A percentile compares a stretch with the other conserved stretches of the same genome.
phyloP scores from a whole-genome alignment of 1,140 invertebrate species.

The Diabrotica virgifera region DNA sequence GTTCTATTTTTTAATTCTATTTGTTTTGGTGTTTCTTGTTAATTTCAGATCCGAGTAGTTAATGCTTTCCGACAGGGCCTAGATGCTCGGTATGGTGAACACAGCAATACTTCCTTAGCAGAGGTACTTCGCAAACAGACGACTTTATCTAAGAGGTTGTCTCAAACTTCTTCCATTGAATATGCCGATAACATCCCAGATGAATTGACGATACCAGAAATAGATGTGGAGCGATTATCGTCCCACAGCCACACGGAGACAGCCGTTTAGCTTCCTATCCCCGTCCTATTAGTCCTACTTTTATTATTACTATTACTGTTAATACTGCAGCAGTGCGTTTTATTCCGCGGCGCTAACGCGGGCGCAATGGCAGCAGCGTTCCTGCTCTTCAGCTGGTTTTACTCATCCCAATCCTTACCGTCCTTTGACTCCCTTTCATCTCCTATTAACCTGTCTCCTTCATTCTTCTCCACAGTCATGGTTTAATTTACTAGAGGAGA shows the following conservation, averaged over 20 bases:
- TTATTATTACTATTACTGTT: conserved; percentile 14
- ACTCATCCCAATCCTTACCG: conserved; percentile 6
- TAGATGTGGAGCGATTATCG: conserved; percentile 85
- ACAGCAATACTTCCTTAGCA: conserved; percentile 82
- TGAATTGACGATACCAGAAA: conserved; percentile 82
- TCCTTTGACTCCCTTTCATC: background rate
- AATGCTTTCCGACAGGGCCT: conserved; percentile 98
- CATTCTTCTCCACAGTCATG: conserved; percentile 11
- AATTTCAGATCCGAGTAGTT: conserved; percentile 95
- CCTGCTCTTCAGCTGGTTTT: conserved; percentile 15
- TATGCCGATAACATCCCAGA: conserved; percentile 85
- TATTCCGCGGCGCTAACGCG: background rate
- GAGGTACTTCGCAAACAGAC: conserved; percentile 89
- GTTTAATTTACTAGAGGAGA: conserved; percentile 37
- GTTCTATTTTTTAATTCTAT: conserved; percentile 49
- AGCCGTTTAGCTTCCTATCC: conserved; percentile 67
- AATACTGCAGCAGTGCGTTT: background rate
- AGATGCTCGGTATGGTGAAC: conserved; percentile 90
- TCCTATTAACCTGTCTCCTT: background rate
- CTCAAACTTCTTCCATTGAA: conserved; percentile 87
- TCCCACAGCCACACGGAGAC: conserved; percentile 91
- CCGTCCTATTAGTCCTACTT: conserved; percentile 20
- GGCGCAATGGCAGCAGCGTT: background rate
- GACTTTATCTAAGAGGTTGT: conserved; percentile 83
- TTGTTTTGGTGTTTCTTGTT: conserved; percentile 50